Evolutionary conservation across 2,113 vertebrate species (phyloP).

Genomic region (Eulemur rufifrons): DNA sequence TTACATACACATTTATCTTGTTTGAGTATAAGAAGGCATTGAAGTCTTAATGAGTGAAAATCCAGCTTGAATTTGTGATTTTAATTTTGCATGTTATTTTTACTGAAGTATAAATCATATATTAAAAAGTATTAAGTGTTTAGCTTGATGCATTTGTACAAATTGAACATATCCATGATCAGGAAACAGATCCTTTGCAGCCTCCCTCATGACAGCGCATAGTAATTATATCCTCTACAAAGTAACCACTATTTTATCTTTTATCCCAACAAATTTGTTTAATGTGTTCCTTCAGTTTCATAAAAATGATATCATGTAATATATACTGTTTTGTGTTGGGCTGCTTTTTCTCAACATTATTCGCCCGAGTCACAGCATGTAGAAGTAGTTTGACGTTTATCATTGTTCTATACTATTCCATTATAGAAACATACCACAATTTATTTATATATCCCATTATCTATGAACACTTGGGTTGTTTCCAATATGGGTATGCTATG

Average conservation of each 20-base stretch:
- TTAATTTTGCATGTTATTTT: constrained; percentile 18
- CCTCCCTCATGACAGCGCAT: background rate
- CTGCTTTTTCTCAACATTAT: background rate
- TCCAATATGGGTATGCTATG: background rate
- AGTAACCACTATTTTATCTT: background rate
- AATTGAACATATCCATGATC: background rate
- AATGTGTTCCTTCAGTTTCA: background rate
- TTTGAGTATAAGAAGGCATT: background rate
- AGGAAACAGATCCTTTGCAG: background rate
- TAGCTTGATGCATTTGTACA: background rate
- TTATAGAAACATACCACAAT: background rate
- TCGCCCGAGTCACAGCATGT: background rate
- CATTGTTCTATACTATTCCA: background rate
- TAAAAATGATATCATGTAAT: background rate
- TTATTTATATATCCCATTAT: background rate
- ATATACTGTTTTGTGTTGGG: background rate
- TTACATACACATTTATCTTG: background rate
- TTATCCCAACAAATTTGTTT: background rate
- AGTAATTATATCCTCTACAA: background rate
- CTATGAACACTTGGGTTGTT: background rate
- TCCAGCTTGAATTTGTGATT: background rate
- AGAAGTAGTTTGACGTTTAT: background rate
- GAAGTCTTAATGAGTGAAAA: background rate
- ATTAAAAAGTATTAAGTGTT: background rate
- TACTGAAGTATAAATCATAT: background rate